Evolutionary conservation across 35 echinoderm and acorn worm species (phyloP).

Genomic region (Strongylocentrotus purpuratus): DNA sequence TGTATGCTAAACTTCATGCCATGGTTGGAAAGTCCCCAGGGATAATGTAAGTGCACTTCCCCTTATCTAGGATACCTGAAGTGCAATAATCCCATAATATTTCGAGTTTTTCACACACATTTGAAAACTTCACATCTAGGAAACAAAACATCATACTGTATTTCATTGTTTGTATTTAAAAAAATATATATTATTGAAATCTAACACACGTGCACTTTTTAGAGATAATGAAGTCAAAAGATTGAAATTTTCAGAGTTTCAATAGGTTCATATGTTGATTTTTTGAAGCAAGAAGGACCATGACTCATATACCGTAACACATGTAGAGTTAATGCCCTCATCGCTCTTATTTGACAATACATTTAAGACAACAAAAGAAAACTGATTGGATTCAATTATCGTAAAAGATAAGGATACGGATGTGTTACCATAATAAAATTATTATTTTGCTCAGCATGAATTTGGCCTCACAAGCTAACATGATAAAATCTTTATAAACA

Average conservation of each 20-base stretch:
- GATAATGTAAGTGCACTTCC: background rate
- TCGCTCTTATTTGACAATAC: no score
- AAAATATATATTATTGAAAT: background rate
- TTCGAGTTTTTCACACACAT: background rate
- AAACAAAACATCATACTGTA: background rate
- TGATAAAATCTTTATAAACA: background rate
- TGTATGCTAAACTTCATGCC: background rate
- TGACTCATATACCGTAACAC: no score
- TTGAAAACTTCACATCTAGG: background rate
- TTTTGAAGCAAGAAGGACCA: no score
- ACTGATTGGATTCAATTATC: no score
- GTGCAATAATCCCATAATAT: constrained; percentile 9
- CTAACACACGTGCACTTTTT: background rate
- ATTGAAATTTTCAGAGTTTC: background rate
- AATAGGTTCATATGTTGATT: background rate
- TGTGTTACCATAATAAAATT: background rate
- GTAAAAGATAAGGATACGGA: background rate
- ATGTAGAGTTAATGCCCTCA: no score
- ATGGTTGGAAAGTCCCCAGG: background rate
- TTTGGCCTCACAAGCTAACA: background rate
- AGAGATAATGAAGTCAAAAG: background rate
- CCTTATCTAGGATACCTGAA: background rate
- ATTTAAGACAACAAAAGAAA: no score
- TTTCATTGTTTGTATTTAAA: background rate
- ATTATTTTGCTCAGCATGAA: background rate